Evolutionary conservation across 2,113 vertebrate genomes (phyloP), one percentile per base, ranked within the genome.

Genomic region (Xyrauchen texanus): DNA sequence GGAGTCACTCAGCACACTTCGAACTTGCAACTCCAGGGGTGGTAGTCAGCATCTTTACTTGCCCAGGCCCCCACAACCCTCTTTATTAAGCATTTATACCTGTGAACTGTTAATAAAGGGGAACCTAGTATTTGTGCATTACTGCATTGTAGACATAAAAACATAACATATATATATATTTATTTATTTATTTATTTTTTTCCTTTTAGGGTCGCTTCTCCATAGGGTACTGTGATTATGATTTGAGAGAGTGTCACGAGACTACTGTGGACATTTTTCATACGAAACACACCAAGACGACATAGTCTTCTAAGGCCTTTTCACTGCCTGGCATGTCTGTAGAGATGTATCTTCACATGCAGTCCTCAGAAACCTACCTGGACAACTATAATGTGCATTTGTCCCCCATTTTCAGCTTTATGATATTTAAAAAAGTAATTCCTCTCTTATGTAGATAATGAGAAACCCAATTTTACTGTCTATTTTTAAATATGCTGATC

Each of bases 241-340:
- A 99, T 85, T 90, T 97, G 87, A 91, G 98, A 85, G 94, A 93
- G 81, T 99, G 98, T 89, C 94, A 93, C 47, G 97, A 99, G 91
- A 99, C 98, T 68, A 95, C 92, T 47, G 96, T 99, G 86, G 97
- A 99, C 61, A 87, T 99, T 88, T 98, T 98, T 89, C 96, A 98
- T 86, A 93, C 88, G 55, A 96, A 95, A 81, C 94, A 99, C 88
- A 99, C 94, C 45, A 93, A 95, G 89, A 93, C 91, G 84, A 90
- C 89, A 81, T 96, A 90, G 11, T 12, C 7, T 52, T 53, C 0
- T 0, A 4, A 46, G 34, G 5, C 21, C 7, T 21, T 13, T 44
- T 6, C 67, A 21, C 46, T 62, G 58, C 44, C 3, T 34, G 7
- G 44, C 15, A 42, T 2, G 7, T 58, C 10, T 58, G 3, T n/a